These are phyloP conservation scores for Anagrus nilaparvatae DNA, from an alignment of 1,140 invertebrate species.

Conservation along the genomic window DNA sequence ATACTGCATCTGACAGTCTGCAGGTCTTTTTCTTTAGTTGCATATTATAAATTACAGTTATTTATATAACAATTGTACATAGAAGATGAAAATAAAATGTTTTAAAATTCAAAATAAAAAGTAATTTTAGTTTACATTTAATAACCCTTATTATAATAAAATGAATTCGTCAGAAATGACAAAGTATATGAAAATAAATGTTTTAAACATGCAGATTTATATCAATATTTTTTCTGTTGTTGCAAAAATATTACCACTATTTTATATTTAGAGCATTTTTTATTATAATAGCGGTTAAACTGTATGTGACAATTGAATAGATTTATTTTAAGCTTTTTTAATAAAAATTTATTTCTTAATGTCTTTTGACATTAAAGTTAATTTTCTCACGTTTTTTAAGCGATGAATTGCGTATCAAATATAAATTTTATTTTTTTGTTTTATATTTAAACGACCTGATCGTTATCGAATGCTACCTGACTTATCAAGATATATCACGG, in stretches of 20 bases:
- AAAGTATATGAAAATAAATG: no score
- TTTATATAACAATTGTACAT: not conserved
- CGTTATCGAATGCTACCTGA: slow-evolving; percentile 6
- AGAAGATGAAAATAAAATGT: not conserved
- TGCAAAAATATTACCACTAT: no score
- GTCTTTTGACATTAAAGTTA: not conserved
- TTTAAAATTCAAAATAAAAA: no score
- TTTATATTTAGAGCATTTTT: no score
- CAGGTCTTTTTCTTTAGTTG: not conserved
- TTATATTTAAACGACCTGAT: slow-evolving; percentile 10
- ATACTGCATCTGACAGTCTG: slow-evolving; percentile 5
- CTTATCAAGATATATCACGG: slow-evolving; percentile 1
- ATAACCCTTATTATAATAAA: no score
- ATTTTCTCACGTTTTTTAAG: slow-evolving; percentile 18
- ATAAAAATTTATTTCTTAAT: not conserved
- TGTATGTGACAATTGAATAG: not conserved
- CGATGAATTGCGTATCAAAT: not conserved
- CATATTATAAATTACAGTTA: not conserved
- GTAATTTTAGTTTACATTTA: no score
- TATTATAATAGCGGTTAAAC: no score
- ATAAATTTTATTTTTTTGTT: not conserved
- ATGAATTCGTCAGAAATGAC: no score
- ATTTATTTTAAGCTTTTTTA: not conserved
- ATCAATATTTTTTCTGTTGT: no score
- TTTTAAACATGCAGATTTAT: no score